phyloP scores from a whole-genome alignment of 2,113 vertebrate species.

The Vicugna pacos region DNA sequence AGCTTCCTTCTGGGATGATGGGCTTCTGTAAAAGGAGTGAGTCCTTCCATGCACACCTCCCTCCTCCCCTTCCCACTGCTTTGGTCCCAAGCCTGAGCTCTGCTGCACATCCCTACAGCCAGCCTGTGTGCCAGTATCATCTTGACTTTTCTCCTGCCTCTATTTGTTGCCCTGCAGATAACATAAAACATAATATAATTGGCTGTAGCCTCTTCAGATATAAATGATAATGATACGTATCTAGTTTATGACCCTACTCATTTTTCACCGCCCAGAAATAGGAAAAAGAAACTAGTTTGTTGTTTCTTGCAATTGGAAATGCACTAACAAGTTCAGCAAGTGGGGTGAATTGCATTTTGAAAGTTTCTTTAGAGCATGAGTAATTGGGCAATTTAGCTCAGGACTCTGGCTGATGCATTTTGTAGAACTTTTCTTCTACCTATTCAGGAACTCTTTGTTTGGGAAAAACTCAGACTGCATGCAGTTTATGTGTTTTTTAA shows the following conservation, averaged over 20 bases:
- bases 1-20: background rate
- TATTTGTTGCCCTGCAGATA: constrained; percentile 20
- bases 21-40: background rate
- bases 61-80: background rate
- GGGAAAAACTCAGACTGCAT: constrained; percentile 76
- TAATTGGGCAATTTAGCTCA: constrained; percentile 70
- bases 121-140: background rate
- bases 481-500: constrained; percentile 81
- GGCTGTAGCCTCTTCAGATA: background rate
- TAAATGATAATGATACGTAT: constrained; percentile 35
- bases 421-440: constrained; percentile 60
- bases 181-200: constrained; percentile 43
- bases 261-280: constrained; percentile 47
- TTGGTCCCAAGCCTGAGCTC: background rate
- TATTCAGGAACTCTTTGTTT: constrained; percentile 16
- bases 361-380: constrained; percentile 61
- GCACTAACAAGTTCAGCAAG: constrained; percentile 55
- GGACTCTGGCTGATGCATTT: background rate
- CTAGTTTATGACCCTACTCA: constrained; percentile 38
- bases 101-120: background rate
- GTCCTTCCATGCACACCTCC: background rate
- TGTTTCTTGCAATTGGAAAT: constrained; percentile 55
- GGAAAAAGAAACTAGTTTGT: background rate
- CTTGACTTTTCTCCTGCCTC: constrained; percentile 2
- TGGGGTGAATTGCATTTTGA: constrained; percentile 33